phyloP scores from a whole-genome alignment of 2,113 vertebrate genomes.

The Suricata suricatta region DNA sequence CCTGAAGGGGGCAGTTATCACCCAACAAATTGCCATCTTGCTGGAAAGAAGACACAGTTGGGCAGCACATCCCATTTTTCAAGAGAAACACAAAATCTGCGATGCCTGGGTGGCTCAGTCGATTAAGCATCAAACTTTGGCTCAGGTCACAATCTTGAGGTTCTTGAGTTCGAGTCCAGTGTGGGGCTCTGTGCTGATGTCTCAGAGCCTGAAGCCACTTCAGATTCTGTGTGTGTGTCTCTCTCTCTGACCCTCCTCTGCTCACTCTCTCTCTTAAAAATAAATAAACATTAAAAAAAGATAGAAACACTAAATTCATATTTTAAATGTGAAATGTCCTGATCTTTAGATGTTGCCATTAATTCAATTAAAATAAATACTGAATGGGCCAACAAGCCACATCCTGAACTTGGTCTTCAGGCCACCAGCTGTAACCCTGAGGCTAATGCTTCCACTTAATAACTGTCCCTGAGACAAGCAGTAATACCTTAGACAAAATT shows the following conservation, averaged over 20 bases:
- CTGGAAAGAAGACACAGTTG: not conserved
- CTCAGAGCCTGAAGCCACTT: too few relatives aligned
- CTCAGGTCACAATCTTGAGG: too few relatives aligned
- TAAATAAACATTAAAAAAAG: not conserved
- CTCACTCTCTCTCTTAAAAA: too few relatives aligned
- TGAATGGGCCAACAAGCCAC: not conserved
- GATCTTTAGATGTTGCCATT: not conserved
- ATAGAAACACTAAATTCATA: not conserved
- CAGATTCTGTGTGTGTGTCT: too few relatives aligned
- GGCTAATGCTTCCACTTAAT: not conserved
- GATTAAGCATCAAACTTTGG: too few relatives aligned
- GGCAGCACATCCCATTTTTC: not conserved
- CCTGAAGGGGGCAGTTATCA: not conserved
- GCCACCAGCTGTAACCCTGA: not conserved
- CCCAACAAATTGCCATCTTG: accelerated
- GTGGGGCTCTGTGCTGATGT: too few relatives aligned
- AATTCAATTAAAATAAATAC: not conserved
- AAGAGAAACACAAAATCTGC: not conserved
- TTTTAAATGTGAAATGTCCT: not conserved
- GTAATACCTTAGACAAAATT: not conserved
- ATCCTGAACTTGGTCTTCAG: too few relatives aligned
- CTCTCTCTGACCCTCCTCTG: too few relatives aligned
- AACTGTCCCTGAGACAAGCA: not conserved
- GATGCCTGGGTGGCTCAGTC: too few relatives aligned
- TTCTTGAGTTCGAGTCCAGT: too few relatives aligned